Evolutionary conservation across 2,797 vertebrate species (phyloP), one percentile per base, ranked within the genome.

Genomic region (Cossypha niveicapilla): DNA sequence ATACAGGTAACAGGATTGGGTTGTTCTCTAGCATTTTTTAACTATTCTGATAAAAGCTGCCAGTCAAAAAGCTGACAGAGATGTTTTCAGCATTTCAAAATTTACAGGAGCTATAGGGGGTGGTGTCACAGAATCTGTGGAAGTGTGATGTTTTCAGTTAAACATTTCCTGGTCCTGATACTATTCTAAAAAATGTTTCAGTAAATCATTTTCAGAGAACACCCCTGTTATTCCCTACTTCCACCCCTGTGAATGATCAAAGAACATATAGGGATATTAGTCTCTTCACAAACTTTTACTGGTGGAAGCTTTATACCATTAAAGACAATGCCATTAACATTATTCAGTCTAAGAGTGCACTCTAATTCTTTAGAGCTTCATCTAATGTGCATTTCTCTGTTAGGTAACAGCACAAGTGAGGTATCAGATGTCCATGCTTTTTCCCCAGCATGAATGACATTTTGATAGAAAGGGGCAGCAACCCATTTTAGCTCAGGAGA

Each of bases 11-110:
- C 25, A 90, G 35, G 35, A 68, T 41, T 60, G 32, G 22, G 30
- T 27, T 84, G 77, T 27, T 88, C 8, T 56, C 73, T 91, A 92
- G 66, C 88, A 56, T 81, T 91, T 96, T 77, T 96, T 32, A 97
- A 92, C 60, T 96, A 73, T 92, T 94, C 63, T 66, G 88, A 94
- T 95, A 75, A 93, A 88, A 95, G 28, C 60, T 97, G 62, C 72
- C 93, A 82, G 73, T 82, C 51, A 79, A 95, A 93, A 93, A 82
- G 47, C 92, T 79, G 73, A 82, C 50, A 91, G 90, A 92, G 85
- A 77, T 84, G 30, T 66, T 85, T 65, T 53, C 34, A 88, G 12
- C 37, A 35, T 86, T 88, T 90, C 67, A 88, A 48, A 90, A 76
- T 75, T 18, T 72, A 66, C 30, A 44, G 62, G 37, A 67, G 47